These are phyloP conservation scores for Eupithecia subfuscata DNA, from an alignment of 2,888 invertebrate genomes.

Conservation along the genomic window DNA sequence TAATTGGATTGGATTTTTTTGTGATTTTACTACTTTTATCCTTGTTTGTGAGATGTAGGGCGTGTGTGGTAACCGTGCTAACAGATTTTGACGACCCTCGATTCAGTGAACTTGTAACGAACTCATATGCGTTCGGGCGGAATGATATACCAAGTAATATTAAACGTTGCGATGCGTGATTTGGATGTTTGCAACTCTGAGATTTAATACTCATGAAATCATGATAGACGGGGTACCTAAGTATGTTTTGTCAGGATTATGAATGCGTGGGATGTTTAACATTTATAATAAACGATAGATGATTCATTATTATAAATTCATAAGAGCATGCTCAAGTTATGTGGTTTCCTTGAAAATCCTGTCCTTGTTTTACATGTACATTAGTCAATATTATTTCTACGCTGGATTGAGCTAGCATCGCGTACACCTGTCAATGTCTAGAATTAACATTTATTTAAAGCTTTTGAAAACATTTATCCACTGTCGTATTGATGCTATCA, in stretches of 20 bases:
- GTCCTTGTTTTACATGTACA: not conserved
- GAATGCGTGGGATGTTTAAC: not conserved
- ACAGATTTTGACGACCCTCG: slow-evolving; percentile 4
- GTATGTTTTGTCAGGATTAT: not conserved
- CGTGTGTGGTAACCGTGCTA: slow-evolving; percentile 46
- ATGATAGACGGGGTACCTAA: not conserved
- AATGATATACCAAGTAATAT: not conserved
- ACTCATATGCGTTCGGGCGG: not conserved
- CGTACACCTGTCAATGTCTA: slow-evolving; percentile 26
- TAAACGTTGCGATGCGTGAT: not conserved
- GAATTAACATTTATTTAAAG: slow-evolving; percentile 33
- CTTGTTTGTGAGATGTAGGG: slow-evolving; percentile 58
- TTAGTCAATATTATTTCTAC: slow-evolving; percentile 6
- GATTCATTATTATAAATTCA: slow-evolving; percentile 9
- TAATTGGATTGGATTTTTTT: slow-evolving; percentile 78
- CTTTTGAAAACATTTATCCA: slow-evolving; percentile 30
- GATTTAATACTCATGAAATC: not conserved
- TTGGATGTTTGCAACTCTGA: not conserved
- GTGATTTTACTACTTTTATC: slow-evolving; percentile 73
- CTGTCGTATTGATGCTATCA: slow-evolving; percentile 43
- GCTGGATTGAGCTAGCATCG: slow-evolving; percentile 13
- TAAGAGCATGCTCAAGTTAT: not conserved
- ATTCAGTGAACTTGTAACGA: not conserved
- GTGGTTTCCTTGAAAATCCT: slow-evolving; percentile 13
- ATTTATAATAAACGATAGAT: slow-evolving; percentile 4